phyloP scores from a whole-genome alignment of 2,888 invertebrate species.

The Apotomis capreana region DNA sequence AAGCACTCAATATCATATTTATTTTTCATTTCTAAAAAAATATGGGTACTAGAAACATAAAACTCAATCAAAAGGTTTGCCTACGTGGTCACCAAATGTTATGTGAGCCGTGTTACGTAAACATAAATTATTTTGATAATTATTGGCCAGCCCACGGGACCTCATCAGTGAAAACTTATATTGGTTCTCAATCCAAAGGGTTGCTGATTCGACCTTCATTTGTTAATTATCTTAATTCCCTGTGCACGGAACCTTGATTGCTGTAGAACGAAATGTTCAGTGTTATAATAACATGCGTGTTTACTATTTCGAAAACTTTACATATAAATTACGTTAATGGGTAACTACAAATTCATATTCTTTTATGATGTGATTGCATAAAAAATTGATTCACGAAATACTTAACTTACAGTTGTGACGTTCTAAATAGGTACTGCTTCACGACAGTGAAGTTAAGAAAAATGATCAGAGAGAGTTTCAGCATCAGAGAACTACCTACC shows the following conservation, averaged over 20 bases:
- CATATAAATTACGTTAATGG: too few relatives aligned
- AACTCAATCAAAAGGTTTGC: background rate
- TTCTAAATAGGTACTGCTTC: too few relatives aligned
- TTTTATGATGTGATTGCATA: too few relatives aligned
- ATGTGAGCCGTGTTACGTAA: slow-evolving; percentile 13
- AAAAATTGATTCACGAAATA: too few relatives aligned
- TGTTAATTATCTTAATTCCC: slow-evolving; percentile 63
- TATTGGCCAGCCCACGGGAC: slow-evolving; percentile 53
- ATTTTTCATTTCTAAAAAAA: too few relatives aligned
- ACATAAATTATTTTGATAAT: slow-evolving; percentile 30
- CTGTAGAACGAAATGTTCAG: slow-evolving; percentile 35
- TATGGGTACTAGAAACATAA: background rate
- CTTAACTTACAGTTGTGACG: too few relatives aligned
- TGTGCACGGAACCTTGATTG: slow-evolving; percentile 45
- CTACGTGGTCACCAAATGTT: background rate
- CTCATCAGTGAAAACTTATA: slow-evolving; percentile 58
- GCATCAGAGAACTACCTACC: too few relatives aligned
- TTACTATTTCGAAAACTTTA: background rate
- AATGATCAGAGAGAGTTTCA: too few relatives aligned
- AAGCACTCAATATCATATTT: too few relatives aligned
- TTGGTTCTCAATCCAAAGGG: slow-evolving; percentile 60
- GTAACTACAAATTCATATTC: too few relatives aligned
- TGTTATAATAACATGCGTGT: background rate
- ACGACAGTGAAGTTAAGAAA: too few relatives aligned
- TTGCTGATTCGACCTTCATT: slow-evolving; percentile 58